phyloP scores from a whole-genome alignment of 2,888 invertebrate species.

The Ichneumoninae sp. region DNA sequence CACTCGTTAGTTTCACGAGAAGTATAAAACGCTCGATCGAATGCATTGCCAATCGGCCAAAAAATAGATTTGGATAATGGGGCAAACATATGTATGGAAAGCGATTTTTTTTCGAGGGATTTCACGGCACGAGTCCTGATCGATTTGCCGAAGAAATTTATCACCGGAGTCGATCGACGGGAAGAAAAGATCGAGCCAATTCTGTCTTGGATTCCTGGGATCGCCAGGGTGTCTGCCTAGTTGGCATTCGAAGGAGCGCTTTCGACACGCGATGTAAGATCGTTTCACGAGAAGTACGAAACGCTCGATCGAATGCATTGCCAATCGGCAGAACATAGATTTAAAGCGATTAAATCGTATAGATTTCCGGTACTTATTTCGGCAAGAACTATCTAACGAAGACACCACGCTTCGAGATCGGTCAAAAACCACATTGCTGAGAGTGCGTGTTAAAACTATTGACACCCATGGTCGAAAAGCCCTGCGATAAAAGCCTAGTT shows the following conservation, averaged over 20 bases:
- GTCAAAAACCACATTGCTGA: no score
- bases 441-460: no score
- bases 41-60: not conserved
- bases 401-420: no score
- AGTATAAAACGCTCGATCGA: not conserved
- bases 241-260: constrained; percentile 42
- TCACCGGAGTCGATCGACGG: constrained; percentile 28
- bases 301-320: not conserved
- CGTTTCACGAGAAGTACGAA: no score
- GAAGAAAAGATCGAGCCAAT: not conserved
- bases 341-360: not conserved
- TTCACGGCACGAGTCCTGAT: not conserved
- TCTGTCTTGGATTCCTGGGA: constrained; percentile 30
- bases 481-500: no score
- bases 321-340: not conserved
- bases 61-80: not conserved
- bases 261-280: constrained; percentile 19
- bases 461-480: no score
- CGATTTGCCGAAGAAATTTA: constrained; percentile 15
- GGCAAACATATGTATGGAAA: not conserved
- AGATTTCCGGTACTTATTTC: not conserved
- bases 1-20: not conserved
- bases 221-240: constrained; percentile 2
- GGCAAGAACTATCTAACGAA: no score
- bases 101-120: not conserved